Conservation (phyloP, 2,797 vertebrate genomes). For the Dipus sagitta region DNA sequence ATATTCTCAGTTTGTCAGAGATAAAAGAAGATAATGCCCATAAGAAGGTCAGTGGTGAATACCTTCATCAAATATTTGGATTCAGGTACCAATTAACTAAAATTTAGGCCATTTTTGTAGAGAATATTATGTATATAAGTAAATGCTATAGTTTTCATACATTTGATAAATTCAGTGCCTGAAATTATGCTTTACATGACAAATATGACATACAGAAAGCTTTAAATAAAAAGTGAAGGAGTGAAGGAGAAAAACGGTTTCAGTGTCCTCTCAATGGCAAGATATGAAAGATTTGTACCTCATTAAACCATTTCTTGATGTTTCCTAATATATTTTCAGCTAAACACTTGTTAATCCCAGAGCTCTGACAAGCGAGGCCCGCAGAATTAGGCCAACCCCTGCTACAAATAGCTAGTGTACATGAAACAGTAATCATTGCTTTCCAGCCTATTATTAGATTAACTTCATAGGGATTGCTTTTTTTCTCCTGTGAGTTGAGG, state of each 20-base stretch:
- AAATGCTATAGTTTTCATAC: background rate
- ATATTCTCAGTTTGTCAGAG: background rate
- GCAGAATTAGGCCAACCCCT: constrained; percentile 87
- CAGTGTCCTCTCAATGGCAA: constrained; percentile 67
- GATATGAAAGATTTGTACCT: constrained; percentile 82
- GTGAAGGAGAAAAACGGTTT: constrained; percentile 57
- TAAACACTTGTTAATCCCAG: constrained; percentile 87
- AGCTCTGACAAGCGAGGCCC: constrained; percentile 82
- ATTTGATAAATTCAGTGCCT: constrained; percentile 65
- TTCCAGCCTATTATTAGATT: constrained; percentile 91
- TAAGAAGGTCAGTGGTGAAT: background rate
- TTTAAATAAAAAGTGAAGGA: constrained; percentile 72
- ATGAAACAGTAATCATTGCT: constrained; percentile 89
- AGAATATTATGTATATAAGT: background rate
- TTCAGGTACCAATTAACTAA: background rate
- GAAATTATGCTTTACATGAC: constrained; percentile 71
- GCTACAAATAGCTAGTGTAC: constrained; percentile 87
- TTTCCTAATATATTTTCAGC: constrained; percentile 83
- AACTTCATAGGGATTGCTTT: constrained; percentile 89
- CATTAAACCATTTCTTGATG: constrained; percentile 86
- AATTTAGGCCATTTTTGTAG: background rate
- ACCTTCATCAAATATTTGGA: background rate
- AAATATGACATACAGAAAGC: constrained; percentile 75
- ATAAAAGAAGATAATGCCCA: background rate
- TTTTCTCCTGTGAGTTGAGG: constrained; percentile 89